Evolutionary conservation across 1,140 invertebrate species (phyloP).

Genomic region (Carposina sasakii): DNA sequence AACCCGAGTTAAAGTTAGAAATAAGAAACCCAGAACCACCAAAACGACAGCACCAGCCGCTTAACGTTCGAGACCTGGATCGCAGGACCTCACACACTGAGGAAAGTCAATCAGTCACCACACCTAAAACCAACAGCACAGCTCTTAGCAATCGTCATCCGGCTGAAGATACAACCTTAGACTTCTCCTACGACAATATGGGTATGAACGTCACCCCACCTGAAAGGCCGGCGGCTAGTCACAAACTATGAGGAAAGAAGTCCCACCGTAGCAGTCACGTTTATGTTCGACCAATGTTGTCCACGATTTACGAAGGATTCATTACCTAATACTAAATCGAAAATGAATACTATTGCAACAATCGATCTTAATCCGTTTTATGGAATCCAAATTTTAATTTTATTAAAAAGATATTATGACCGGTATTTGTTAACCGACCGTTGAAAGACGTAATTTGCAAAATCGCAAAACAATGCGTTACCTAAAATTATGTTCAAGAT

Average conservation of each 20-base stretch:
- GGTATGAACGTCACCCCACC: constrained; percentile 76
- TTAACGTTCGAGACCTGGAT: constrained; percentile 53
- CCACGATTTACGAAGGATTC: no score
- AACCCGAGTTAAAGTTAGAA: constrained; percentile 57
- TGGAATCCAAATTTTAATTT: no score
- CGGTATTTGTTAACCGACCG: no score
- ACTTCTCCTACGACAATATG: constrained; percentile 81
- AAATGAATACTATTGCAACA: no score
- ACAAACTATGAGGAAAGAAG: constrained; percentile 61
- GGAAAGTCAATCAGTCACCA: constrained; percentile 62
- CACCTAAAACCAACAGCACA: constrained; percentile 74
- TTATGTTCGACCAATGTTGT: no score
- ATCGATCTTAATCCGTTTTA: no score
- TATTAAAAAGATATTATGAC: no score
- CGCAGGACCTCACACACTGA: constrained; percentile 52
- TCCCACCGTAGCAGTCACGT: constrained; percentile 24
- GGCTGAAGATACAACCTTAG: constrained; percentile 78
- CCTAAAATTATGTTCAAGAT: no score
- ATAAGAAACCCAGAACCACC: constrained; percentile 54
- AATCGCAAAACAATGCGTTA: no score
- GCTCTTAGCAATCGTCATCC: constrained; percentile 73
- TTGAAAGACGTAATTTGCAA: no score
- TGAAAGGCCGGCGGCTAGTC: constrained; percentile 50
- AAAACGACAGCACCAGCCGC: constrained; percentile 43
- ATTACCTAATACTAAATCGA: no score